Conservation (phyloP, 2,888 invertebrate species). For the Onchidella celtica region DNA sequence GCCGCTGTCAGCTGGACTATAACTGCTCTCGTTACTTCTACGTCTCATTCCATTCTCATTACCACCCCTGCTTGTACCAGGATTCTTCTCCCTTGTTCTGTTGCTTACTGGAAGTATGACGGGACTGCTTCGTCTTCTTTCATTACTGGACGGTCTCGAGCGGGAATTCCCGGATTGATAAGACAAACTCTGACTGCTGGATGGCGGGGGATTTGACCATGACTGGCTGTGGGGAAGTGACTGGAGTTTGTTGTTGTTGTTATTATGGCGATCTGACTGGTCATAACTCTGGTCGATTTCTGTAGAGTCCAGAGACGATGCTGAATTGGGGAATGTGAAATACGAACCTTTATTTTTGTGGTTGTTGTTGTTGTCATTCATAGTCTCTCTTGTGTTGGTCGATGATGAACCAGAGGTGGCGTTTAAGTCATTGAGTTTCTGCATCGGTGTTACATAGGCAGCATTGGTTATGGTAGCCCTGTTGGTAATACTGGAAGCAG, state of each 20-base stretch:
- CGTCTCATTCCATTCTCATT: neutral
- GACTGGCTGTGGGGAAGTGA: neutral
- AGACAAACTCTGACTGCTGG: neutral
- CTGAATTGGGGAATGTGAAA: neutral
- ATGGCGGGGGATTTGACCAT: neutral
- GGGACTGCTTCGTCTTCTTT: conserved; percentile 40
- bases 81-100: conserved; percentile 17
- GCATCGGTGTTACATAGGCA: neutral
- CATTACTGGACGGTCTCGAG: neutral
- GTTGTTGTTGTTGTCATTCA: conserved; percentile 43
- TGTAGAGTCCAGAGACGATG: neutral
- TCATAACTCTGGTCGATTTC: neutral
- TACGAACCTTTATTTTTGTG: conserved; percentile 22
- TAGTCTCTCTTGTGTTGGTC: neutral
- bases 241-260: neutral
- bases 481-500: neutral
- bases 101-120: neutral
- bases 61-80: neutral
- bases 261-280: too few relatives aligned
- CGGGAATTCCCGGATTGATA: neutral
- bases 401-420: neutral
- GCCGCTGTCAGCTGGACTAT: conserved; percentile 48
- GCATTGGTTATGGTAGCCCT: neutral
- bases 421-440: neutral
- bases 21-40: neutral